Conservation (phyloP, 2,113 vertebrate genomes). For the Thamnophis sirtalis region DNA sequence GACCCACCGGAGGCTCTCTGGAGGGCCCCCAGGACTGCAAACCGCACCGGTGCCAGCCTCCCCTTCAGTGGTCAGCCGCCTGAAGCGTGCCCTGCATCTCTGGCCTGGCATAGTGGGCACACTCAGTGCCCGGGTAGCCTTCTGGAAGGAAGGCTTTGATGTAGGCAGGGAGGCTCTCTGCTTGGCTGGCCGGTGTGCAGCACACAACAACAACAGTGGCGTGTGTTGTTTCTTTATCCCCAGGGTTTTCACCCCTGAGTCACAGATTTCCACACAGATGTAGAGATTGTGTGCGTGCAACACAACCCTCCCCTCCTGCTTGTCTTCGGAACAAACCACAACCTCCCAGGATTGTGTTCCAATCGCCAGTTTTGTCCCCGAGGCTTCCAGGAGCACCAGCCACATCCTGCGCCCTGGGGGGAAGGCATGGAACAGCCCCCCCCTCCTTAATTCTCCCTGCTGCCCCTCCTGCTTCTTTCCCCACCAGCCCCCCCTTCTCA, state of each 20-base stretch:
- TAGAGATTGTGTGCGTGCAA: neutral
- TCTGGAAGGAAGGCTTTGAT: neutral
- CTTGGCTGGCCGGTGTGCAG: neutral
- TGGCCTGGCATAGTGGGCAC: neutral
- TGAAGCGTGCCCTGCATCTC: neutral
- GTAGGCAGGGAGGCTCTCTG: neutral
- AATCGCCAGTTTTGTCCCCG: neutral
- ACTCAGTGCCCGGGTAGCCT: neutral
- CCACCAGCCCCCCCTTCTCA: neutral
- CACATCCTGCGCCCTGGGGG: neutral
- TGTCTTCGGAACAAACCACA: neutral
- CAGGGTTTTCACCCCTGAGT: neutral
- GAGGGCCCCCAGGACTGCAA: neutral
- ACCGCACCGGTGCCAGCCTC: neutral
- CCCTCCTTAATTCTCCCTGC: neutral
- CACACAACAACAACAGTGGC: neutral
- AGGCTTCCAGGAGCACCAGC: neutral
- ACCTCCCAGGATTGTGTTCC: neutral
- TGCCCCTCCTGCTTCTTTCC: neutral
- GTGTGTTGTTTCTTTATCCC: neutral
- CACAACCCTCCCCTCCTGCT: neutral
- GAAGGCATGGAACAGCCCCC: neutral
- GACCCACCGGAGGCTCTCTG: neutral
- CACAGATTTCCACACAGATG: neutral
- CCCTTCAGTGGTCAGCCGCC: accelerated